phyloP scores from a whole-genome alignment of 2,797 vertebrate species.

The Agapornis canus region DNA sequence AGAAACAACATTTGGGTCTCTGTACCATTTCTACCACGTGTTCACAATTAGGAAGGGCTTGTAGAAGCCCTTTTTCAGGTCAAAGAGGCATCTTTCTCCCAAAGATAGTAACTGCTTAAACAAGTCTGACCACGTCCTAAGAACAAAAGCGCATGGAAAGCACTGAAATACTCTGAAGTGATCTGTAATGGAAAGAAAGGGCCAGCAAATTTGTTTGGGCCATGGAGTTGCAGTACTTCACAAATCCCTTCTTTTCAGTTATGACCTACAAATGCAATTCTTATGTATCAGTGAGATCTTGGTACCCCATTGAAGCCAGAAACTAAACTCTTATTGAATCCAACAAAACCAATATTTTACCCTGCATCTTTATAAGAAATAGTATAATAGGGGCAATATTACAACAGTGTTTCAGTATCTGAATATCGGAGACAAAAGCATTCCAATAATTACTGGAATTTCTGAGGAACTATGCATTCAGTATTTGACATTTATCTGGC shows the following conservation, averaged over 20 bases:
- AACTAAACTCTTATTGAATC: neutral
- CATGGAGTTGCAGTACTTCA: neutral
- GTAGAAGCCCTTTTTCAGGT: neutral
- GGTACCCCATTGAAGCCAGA: neutral
- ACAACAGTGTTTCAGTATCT: neutral
- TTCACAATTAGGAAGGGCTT: neutral
- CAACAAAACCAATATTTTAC: neutral
- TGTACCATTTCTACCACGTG: neutral
- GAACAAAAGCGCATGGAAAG: neutral
- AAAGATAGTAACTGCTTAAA: neutral
- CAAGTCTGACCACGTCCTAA: neutral
- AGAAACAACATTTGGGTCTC: neutral
- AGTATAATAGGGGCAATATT: neutral
- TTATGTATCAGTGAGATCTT: neutral
- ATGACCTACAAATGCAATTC: neutral
- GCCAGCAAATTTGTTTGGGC: rapidly evolving
- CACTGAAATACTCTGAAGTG: neutral
- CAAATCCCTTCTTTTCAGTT: neutral
- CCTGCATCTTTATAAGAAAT: neutral
- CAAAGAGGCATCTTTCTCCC: neutral
- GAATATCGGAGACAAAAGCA: neutral
- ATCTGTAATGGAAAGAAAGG: neutral
- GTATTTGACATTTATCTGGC: neutral
- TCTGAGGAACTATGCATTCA: neutral
- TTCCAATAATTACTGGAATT: neutral